Conservation (phyloP, 2,797 vertebrate species). For the Lagodon rhomboides region DNA sequence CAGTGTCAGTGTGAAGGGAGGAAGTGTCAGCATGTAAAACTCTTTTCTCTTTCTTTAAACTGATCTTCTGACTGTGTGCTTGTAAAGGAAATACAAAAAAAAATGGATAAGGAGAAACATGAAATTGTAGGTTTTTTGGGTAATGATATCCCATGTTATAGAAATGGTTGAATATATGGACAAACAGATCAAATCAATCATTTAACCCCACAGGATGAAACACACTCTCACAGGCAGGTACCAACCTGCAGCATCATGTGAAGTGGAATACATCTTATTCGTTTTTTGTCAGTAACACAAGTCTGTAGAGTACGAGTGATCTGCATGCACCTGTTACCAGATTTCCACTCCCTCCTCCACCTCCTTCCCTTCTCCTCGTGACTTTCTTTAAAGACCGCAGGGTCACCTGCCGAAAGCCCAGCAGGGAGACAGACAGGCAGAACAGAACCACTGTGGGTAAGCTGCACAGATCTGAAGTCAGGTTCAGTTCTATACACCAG, state of each 20-base stretch:
- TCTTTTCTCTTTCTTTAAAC: constrained; percentile 49
- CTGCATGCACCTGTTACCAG: constrained; percentile 46
- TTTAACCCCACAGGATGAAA: too few species aligned
- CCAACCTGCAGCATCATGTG: constrained; percentile 3
- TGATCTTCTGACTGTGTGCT: constrained; percentile 49
- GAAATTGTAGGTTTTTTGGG: constrained; percentile 10
- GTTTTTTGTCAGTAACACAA: constrained; percentile 36
- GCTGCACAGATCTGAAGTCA: constrained; percentile 80
- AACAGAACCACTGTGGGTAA: constrained; percentile 63
- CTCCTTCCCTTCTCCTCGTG: constrained; percentile 60
- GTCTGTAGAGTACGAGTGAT: constrained; percentile 30
- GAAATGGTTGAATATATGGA: not conserved
- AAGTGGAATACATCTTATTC: constrained; percentile 8
- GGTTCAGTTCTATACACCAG: constrained; percentile 80
- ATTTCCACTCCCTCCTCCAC: constrained; percentile 42
- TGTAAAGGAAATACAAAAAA: constrained; percentile 41
- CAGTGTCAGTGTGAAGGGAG: constrained; percentile 21
- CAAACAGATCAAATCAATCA: too few species aligned
- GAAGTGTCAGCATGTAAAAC: constrained; percentile 52
- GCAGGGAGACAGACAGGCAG: constrained; percentile 56
- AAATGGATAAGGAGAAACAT: constrained; percentile 4
- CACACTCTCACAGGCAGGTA: too few species aligned
- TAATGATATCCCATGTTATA: constrained; percentile 14
- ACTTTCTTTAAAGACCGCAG: constrained; percentile 71
- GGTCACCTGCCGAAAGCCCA: constrained; percentile 61